Evolutionary conservation across 2,113 vertebrate genomes (phyloP), one percentile per base, ranked within the genome.

Genomic region (Pavo muticus): DNA sequence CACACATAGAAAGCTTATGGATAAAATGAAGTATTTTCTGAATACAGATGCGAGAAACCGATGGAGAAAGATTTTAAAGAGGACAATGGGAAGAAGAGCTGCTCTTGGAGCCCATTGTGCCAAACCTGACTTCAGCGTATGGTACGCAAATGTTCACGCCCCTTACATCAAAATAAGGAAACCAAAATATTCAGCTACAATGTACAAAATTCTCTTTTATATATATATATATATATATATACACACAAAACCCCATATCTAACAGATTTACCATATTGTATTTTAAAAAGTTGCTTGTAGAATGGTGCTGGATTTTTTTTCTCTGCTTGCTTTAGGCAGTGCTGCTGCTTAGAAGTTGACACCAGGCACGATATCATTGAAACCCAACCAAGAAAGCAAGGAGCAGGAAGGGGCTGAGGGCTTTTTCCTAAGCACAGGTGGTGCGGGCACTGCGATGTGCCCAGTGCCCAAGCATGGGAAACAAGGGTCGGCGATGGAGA

Each of bases 251-350:
- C 93, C 97, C 94, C 94, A 6, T 94, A 96, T 94, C 73, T 37
- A 96, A 97, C 96, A 98, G 97, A 91, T 96, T 97, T 67, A 96
- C 87, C 96, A 27, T 88, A 91, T 10, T 50, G 92, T 96, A 94
- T 93, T 96, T 96, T 97, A 97, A 97, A 97, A 98, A 97, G 97
- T 96, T 97, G 97, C 96, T 93, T 50, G 82, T 87, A 94, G 96
- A 97, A 98, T 83, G 88, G 89, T 93, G 97, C 93, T 97, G 97
- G 95, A 96, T 97, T 96, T 96, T 52, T 97, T 96, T 96, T 97
- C 97, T 98, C 97, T 98, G 98, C 97, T 97, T 96, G 96, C 95
- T 96, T 95, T 91, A 96, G 97, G 97, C 97, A 98, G 98, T 97
- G 97, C 97, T 98, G 96, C 96, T 72, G 94, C 97, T 97, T 76